phyloP scores from a whole-genome alignment of 2,113 vertebrate species.

The Microtus richardsoni region DNA sequence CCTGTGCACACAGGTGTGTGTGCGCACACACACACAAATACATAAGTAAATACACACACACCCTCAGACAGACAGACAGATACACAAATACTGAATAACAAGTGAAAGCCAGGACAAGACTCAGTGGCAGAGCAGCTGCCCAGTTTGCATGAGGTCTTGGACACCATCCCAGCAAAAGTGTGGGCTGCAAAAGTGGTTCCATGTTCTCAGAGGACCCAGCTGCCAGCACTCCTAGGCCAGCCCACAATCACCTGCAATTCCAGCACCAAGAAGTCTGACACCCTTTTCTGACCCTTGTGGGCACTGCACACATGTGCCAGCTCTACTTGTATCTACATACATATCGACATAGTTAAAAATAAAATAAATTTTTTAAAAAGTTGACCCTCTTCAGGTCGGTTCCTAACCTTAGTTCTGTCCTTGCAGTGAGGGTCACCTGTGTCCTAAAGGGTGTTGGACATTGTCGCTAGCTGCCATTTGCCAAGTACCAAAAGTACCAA shows the following conservation, averaged over 20 bases:
- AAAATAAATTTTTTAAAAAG: not conserved
- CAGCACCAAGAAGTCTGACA: not conserved
- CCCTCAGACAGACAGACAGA: not conserved
- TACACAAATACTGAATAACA: not conserved
- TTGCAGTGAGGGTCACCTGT: not conserved
- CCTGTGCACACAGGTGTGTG: no score
- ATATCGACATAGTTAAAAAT: not conserved
- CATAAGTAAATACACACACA: no score
- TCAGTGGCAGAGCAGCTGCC: not conserved
- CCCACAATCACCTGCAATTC: not conserved
- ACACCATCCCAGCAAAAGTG: not conserved
- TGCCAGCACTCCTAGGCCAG: not conserved
- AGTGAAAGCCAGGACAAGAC: not conserved
- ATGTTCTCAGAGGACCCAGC: not conserved
- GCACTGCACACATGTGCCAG: not conserved
- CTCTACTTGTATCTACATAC: no score
- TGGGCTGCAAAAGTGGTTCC: not conserved
- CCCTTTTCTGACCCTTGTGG: not conserved
- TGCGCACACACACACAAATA: not conserved
- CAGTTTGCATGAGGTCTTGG: not conserved
- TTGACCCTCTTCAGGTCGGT: not conserved
- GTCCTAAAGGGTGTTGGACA: not conserved
- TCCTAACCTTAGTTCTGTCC: not conserved
- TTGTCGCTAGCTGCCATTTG: not conserved
- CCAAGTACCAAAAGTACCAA: not conserved